Conservation (phyloP, 2,797 vertebrate genomes). For the Bucorvus abyssinicus region DNA sequence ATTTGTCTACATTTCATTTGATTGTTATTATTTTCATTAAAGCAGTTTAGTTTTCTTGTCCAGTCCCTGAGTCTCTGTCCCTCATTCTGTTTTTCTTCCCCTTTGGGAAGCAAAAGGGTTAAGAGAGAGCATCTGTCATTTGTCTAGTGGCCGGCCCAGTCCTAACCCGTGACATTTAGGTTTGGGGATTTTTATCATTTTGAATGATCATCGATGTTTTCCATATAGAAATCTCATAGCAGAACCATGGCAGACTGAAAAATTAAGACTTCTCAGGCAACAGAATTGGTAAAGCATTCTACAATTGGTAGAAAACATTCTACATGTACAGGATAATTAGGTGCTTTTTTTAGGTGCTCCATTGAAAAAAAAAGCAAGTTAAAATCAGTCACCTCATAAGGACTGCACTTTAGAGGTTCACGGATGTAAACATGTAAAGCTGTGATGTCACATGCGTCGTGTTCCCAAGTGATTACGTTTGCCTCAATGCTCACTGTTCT, state of each 20-base stretch:
- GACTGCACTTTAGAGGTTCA: background rate
- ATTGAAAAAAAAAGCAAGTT: background rate
- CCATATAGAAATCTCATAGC: background rate
- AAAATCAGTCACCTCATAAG: background rate
- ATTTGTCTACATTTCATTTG: too few relatives aligned
- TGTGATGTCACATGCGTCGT: background rate
- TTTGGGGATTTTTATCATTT: background rate
- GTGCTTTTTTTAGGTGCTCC: background rate
- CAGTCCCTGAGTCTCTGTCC: too few relatives aligned
- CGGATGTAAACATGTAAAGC: background rate
- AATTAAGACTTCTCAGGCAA: background rate
- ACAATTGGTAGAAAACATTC: too few relatives aligned
- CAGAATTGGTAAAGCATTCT: too few relatives aligned
- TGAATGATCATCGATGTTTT: background rate
- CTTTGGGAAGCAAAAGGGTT: too few relatives aligned
- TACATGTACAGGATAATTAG: background rate
- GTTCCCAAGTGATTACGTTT: background rate
- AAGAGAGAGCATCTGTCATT: too few relatives aligned
- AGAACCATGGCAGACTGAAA: background rate
- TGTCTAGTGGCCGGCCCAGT: too few relatives aligned
- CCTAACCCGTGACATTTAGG: background rate
- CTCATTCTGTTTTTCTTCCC: too few relatives aligned
- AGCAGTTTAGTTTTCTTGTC: too few relatives aligned
- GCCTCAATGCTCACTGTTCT: background rate
- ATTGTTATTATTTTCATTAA: too few relatives aligned